phyloP scores from a whole-genome alignment of 1,140 invertebrate genomes.

The Littorina saxatilis region DNA sequence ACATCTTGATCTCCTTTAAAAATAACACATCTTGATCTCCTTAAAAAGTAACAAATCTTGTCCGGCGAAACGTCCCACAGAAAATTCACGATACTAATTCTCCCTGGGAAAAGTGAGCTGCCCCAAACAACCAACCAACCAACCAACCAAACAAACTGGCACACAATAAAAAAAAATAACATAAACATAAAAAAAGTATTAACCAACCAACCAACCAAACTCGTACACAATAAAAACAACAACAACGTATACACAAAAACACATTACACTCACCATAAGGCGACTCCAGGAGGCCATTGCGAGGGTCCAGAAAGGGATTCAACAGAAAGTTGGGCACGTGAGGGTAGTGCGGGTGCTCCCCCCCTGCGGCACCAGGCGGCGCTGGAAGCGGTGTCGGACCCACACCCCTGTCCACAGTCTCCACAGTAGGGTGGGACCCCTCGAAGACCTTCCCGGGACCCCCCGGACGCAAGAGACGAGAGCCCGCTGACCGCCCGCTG shows the following conservation, averaged over 20 bases:
- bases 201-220: neutral
- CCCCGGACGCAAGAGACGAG: constrained; percentile 15
- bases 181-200: too few relatives aligned
- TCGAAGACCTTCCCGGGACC: neutral
- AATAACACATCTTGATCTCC: too few relatives aligned
- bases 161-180: neutral
- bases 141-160: neutral
- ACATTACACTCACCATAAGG: constrained; percentile 59
- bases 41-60: too few relatives aligned
- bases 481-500: constrained; percentile 37
- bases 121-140: neutral
- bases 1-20: too few relatives aligned
- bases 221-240: neutral
- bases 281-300: constrained; percentile 66
- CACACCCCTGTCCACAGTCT: constrained; percentile 67
- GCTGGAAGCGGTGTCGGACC: constrained; percentile 65
- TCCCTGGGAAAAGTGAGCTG: too few relatives aligned
- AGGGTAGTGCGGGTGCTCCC: constrained; percentile 32
- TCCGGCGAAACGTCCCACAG: too few relatives aligned
- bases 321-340: constrained; percentile 56
- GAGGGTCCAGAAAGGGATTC: constrained; percentile 59
- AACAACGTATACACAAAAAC: neutral
- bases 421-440: constrained; percentile 45
- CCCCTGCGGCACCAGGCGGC: constrained; percentile 29
- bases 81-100: too few relatives aligned